phyloP scores from a whole-genome alignment of 2,888 invertebrate genomes.

The Zele albiditarsus region DNA sequence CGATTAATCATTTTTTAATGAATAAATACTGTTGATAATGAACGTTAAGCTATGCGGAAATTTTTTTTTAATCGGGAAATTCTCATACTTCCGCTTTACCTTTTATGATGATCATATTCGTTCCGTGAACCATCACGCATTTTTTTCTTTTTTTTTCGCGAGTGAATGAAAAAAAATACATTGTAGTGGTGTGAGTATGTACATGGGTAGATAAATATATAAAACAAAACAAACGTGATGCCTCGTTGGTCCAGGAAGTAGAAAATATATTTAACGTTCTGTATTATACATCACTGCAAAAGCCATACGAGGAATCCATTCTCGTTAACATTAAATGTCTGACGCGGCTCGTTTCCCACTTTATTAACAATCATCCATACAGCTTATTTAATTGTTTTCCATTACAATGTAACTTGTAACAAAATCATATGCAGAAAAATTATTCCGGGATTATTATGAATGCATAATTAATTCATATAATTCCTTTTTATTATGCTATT shows the following conservation, averaged over 20 bases:
- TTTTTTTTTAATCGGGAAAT: constrained; percentile 10
- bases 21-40: neutral
- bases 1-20: neutral
- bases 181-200: neutral
- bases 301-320: constrained; percentile 28
- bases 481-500: neutral
- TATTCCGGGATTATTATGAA: constrained; percentile 23
- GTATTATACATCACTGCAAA: constrained; percentile 26
- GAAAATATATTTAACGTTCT: constrained; percentile 12
- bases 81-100: neutral
- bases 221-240: constrained; percentile 14
- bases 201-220: neutral
- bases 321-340: constrained; percentile 25
- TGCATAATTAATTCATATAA: constrained; percentile 2
- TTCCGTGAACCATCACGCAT: constrained; percentile 15
- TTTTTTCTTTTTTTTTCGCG: constrained; percentile 6
- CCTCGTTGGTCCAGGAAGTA: constrained; percentile 37
- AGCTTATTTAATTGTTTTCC: constrained; percentile 34
- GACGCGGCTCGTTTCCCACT: constrained; percentile 23
- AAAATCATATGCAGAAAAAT: constrained; percentile 1
- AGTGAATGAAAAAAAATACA: neutral
- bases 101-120: neutral
- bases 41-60: neutral
- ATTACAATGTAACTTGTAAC: neutral
- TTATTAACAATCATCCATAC: constrained; percentile 39